A percentile compares a stretch with the other conserved stretches of the same genome.
Evolutionary conservation across 2,888 invertebrate species (phyloP).

Genomic region (Ecliptopera silaceata): DNA sequence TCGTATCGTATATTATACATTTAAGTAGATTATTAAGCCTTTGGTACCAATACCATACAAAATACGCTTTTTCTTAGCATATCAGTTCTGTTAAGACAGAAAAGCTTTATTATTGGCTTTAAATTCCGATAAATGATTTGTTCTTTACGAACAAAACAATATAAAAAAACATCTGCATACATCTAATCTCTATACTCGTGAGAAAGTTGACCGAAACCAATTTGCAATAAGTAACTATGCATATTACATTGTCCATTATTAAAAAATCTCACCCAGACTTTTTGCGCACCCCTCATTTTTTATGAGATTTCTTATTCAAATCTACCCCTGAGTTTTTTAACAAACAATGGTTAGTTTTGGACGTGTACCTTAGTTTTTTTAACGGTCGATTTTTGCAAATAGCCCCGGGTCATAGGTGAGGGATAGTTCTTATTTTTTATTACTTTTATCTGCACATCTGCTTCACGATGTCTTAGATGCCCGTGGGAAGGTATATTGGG

Average conservation of each 20-base stretch:
- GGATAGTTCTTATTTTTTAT: conserved; percentile 75
- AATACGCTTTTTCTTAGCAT: too few relatives aligned
- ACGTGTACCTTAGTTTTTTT: conserved; percentile 64
- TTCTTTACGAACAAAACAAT: neutral
- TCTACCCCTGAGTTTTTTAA: conserved; percentile 67
- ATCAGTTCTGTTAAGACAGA: too few relatives aligned
- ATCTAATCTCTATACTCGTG: conserved; percentile 51
- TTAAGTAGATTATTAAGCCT: too few relatives aligned
- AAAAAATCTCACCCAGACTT: conserved; percentile 69
- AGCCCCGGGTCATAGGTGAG: conserved; percentile 80
- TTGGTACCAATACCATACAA: too few relatives aligned
- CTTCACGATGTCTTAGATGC: conserved; percentile 43
- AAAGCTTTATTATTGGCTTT: too few relatives aligned
- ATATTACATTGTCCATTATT: conserved; percentile 65
- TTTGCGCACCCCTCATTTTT: conserved; percentile 71
- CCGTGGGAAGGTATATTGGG: conserved; percentile 22
- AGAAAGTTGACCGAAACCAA: conserved; percentile 72
- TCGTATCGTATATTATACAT: too few relatives aligned
- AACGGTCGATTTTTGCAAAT: conserved; percentile 62
- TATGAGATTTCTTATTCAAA: conserved; percentile 79
- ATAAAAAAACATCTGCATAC: conserved; percentile 20
- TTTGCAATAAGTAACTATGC: conserved; percentile 66
- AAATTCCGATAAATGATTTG: too few relatives aligned
- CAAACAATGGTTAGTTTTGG: conserved; percentile 71
- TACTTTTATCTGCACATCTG: conserved; percentile 69